Base-by-base conservation (phyloP, 2,113 vertebrate species). In the Epinephelus cyanopodus region DNA sequence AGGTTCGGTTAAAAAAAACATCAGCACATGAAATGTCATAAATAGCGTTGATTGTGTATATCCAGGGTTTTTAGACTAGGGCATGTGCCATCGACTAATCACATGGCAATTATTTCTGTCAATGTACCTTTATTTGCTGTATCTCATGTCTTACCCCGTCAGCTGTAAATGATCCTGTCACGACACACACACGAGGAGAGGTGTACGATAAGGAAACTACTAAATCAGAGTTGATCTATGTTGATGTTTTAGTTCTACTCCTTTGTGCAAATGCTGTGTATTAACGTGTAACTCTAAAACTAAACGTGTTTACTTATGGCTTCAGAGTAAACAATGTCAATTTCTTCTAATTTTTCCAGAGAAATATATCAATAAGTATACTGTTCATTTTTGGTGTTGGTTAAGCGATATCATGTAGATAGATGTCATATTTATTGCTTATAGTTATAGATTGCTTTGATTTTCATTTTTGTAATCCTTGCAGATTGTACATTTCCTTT, bases 241-340 rank as follows among this genome's bases (percentile, higher is more conserved):
- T 93, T 86, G 79, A 87, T 93, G 87, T 93, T 92, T 94, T 91
- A 89, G 89, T 94, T 94, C 74, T 63, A 62, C 85, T 88, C 86
- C 82, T 87, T 88, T 85, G 93, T 95, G 92, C 82, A 93, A 84
- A 93, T 88, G 83, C 89, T 91, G 90, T 95, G 93, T 94, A 86
- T 90, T 88, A 91, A 77, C 18, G 86, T 94, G 93, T 92, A 88
- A 83, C 75, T 88, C 84, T 66, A 87, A 89, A 93, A 81, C 77
- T 74, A 83, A 89, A 79, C 10, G 85, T 92, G 87, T 92, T 91
- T 82, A 86, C 85, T 87, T 79, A 90, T 89, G 84, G 79, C 87
- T 92, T 89, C 79, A 77, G 76, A 90, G 83, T 92, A 90, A 89
- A 93, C 79, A 33, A 90, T 89, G 87, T 90, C 88, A 81, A 48